A percentile compares a stretch with the other conserved stretches of the same genome.
Conservation (phyloP, 2,888 invertebrate species). For the Aspidiotus destructor region DNA sequence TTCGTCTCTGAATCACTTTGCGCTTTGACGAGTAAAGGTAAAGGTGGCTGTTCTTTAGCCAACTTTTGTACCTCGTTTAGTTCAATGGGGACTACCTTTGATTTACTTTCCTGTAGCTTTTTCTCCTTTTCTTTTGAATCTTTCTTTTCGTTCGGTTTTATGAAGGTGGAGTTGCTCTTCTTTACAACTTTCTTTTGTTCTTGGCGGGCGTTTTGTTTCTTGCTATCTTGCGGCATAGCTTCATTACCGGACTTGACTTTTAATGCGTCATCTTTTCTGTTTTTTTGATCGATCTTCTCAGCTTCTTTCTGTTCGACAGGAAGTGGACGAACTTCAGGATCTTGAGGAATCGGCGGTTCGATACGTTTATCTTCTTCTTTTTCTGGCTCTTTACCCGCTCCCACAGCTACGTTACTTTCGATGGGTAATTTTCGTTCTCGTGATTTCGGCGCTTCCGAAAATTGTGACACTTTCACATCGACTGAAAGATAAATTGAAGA, state of each 20-base stretch:
- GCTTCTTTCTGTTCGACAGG: not conserved
- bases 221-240: not conserved
- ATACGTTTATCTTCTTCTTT: constrained; percentile 33
- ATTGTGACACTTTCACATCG: no score
- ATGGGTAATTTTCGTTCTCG: not conserved
- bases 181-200: constrained; percentile 1
- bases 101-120: not conserved
- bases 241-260: not conserved
- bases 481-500: no score
- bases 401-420: not conserved
- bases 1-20: not conserved
- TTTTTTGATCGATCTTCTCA: not conserved
- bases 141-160: not conserved
- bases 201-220: not conserved
- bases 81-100: not conserved
- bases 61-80: not conserved
- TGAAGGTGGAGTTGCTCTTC: not conserved
- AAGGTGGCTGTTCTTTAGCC: constrained; percentile 1
- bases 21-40: constrained; percentile 16
- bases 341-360: constrained; percentile 33
- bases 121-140: not conserved
- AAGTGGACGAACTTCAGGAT: constrained; percentile 12
- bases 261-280: not conserved
- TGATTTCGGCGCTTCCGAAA: not conserved
- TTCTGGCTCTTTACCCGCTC: not conserved